Evolutionary conservation across 1,140 invertebrate genomes (phyloP), one percentile per base, ranked within the genome.

Genomic region (Philotrypesis tridentata): DNA sequence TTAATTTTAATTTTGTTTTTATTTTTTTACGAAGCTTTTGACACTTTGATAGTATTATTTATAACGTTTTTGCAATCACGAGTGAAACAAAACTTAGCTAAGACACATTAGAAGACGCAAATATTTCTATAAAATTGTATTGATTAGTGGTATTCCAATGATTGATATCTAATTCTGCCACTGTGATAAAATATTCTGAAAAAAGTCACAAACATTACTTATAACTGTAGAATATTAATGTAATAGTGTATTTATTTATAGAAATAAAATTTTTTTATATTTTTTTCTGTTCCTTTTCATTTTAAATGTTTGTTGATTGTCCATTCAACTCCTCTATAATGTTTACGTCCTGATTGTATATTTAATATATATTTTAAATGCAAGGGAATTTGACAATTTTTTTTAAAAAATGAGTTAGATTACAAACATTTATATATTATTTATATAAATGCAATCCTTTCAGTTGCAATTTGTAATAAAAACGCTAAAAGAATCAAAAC

Each of bases 161-260:
- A 55, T 55, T 37, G 4, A 37, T 37, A 5, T 55, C n/a, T 55
- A 7, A 21, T 55, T 55, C 48, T 17, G 73, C 43, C n/a, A 21
- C 79, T 80, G 79, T 80, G 79, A 74, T 79, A 80, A 9, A 73
- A 48, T 79, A 43, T n/a, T 80, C 68, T 80, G 23, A 79, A 75
- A 29, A 27, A 25, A 68, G 23, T 73, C 65, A 25, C 63, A 5
- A 63, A 55, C 31, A 31, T 75, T 75, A 63, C 71, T 48, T 74
- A 67, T 78, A 14, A 82, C 75, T 37, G 43, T 71, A 63, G 65
- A 71, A 71, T 63, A 27, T 77, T 31, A 73, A 73, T 82, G 75
- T 82, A 82, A 82, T 31, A 21, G 48, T 78, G 81, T 82, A 78
- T 78, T 82, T 82, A 78, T 78, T 82, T 73, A 65, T 73, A 72